Evolutionary conservation across 2,888 invertebrate genomes (phyloP).

Genomic region (Anagyrus pseudococci): DNA sequence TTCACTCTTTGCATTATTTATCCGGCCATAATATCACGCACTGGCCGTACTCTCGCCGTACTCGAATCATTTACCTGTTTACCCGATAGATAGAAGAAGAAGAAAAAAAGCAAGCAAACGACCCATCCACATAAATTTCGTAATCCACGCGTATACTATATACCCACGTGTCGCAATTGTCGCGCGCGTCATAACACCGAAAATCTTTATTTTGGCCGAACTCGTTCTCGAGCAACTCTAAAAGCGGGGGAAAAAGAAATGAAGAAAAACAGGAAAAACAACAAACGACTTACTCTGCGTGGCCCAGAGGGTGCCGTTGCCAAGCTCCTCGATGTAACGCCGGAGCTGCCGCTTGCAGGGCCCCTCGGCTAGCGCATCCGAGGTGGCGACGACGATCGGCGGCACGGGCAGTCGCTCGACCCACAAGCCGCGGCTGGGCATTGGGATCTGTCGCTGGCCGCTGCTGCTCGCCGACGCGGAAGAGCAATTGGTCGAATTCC

Average conservation of each 20-base stretch:
- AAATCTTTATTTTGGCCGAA: no score
- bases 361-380: slow-evolving; percentile 44
- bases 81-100: no score
- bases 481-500: neutral
- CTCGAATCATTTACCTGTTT: no score
- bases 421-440: slow-evolving; percentile 32
- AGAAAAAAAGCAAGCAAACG: no score
- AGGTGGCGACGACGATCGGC: slow-evolving; percentile 45
- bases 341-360: slow-evolving; percentile 47
- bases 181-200: no score
- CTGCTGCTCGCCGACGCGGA: neutral
- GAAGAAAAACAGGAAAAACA: neutral
- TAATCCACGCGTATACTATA: no score
- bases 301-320: slow-evolving; percentile 52
- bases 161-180: no score
- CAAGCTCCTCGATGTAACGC: slow-evolving; percentile 45
- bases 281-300: slow-evolving; percentile 47
- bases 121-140: no score
- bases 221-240: no score
- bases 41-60: no score
- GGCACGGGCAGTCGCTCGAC: slow-evolving; percentile 45
- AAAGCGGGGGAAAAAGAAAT: neutral
- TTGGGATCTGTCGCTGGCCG: neutral
- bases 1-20: no score
- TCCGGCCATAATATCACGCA: no score